Evolutionary conservation across 2,888 invertebrate species (phyloP).

Genomic region (Chydorus sphaericus): DNA sequence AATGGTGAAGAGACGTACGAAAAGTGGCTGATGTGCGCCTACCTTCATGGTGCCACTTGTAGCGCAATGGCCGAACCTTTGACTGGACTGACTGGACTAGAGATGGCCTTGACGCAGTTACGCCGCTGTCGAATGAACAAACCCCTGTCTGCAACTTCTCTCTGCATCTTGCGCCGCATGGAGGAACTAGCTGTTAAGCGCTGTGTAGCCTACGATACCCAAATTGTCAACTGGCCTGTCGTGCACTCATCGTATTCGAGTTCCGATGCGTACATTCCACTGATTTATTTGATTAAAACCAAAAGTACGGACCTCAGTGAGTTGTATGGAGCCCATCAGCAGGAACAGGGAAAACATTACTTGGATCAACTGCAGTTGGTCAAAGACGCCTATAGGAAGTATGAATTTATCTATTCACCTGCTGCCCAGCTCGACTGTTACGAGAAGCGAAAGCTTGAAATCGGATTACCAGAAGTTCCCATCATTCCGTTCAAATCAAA

Average conservation of each 20-base stretch:
- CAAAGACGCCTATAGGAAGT: no score
- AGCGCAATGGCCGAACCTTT: neutral
- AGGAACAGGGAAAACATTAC: no score
- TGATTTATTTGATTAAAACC: neutral
- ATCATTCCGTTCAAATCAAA: no score
- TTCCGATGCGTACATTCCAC: neutral
- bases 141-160: neutral
- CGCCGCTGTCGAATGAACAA: neutral
- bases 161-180: neutral
- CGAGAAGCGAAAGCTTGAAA: no score
- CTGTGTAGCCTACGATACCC: neutral
- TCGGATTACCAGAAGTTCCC: no score
- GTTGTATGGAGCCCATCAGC: no score
- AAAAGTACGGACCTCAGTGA: no score
- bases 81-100: conserved; percentile 6
- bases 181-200: neutral
- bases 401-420: no score
- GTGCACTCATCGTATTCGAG: neutral
- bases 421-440: no score
- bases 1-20: neutral
- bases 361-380: no score
- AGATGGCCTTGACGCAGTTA: conserved; percentile 2
- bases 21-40: neutral
- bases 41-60: neutral
- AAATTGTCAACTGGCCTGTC: neutral